A percentile compares a stretch with the other conserved stretches of the same genome.
Conservation (phyloP, 1,140 invertebrate genomes). For the Odontomachus brunneus region DNA sequence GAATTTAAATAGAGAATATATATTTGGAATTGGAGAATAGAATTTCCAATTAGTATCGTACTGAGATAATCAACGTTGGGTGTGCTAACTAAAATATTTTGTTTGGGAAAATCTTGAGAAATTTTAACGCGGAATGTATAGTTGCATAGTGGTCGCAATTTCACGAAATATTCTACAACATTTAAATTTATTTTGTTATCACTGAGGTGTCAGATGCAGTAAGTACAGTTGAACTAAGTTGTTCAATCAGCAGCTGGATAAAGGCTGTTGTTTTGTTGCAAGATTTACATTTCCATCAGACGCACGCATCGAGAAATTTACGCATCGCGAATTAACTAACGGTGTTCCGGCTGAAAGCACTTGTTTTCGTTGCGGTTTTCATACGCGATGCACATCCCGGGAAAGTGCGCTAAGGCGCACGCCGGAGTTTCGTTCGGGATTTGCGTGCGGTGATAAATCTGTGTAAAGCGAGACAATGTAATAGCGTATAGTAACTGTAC, state of each 20-base stretch:
- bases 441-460: constrained; percentile 20
- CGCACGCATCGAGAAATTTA: constrained; percentile 1
- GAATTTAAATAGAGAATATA: too few species aligned
- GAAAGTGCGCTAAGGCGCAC: constrained; percentile 15
- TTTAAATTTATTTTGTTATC: neutral
- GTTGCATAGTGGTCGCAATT: neutral
- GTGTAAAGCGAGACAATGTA: constrained; percentile 21
- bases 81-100: too few species aligned
- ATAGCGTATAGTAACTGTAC: constrained; percentile 15
- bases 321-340: constrained; percentile 40
- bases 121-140: neutral
- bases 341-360: constrained; percentile 22
- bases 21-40: too few species aligned
- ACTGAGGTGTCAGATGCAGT: neutral
- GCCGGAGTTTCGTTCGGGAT: constrained; percentile 38
- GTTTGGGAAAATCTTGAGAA: too few species aligned
- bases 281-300: neutral
- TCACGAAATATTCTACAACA: neutral
- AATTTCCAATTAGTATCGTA: too few species aligned
- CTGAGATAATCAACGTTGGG: too few species aligned
- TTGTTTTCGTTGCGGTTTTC: constrained; percentile 51
- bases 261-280: too few species aligned
- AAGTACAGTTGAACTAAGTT: too few species aligned
- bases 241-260: too few species aligned
- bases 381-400: neutral